Conservation (phyloP, 1,140 invertebrate genomes). For the Hetaerina americana region DNA sequence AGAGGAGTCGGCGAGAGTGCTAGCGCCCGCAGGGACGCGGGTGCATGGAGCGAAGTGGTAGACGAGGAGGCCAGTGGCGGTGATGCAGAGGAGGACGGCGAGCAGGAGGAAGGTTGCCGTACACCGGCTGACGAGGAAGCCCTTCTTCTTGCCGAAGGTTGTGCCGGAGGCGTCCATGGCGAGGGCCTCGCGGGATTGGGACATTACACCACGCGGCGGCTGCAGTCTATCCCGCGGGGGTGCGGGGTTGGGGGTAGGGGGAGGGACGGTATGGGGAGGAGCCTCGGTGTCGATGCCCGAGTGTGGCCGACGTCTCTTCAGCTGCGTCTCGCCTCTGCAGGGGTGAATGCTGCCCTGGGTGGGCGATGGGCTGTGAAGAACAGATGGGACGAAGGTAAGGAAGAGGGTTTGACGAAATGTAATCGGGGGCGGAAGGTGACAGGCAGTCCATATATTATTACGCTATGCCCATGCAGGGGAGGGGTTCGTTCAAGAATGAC, state of each 20-base stretch:
- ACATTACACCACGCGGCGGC: slow-evolving; percentile 22
- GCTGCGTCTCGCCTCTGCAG: no score
- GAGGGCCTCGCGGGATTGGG: slow-evolving; percentile 28
- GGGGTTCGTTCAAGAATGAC: no score
- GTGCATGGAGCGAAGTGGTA: slow-evolving; percentile 51
- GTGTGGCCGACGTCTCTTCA: not conserved
- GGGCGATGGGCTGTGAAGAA: no score
- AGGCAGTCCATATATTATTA: no score
- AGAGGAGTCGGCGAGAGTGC: not conserved
- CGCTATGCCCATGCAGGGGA: no score
- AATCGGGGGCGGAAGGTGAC: no score
- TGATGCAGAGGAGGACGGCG: slow-evolving; percentile 35
- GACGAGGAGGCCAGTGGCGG: slow-evolving; percentile 47
- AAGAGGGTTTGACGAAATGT: no score
- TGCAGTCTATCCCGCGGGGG: not conserved
- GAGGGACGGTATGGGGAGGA: no score
- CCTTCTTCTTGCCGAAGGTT: slow-evolving; percentile 29
- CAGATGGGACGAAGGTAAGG: no score
- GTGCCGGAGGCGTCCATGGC: slow-evolving; percentile 28
- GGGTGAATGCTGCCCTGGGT: not conserved
- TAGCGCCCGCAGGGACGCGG: not conserved
- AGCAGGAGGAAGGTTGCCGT: slow-evolving; percentile 32
- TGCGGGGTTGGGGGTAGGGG: no score
- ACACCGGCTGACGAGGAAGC: slow-evolving; percentile 31
- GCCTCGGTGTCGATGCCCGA: no score